Evolutionary conservation across 2,797 vertebrate species (phyloP), one percentile per base, ranked within the genome.

Genomic region (Varecia variegata): DNA sequence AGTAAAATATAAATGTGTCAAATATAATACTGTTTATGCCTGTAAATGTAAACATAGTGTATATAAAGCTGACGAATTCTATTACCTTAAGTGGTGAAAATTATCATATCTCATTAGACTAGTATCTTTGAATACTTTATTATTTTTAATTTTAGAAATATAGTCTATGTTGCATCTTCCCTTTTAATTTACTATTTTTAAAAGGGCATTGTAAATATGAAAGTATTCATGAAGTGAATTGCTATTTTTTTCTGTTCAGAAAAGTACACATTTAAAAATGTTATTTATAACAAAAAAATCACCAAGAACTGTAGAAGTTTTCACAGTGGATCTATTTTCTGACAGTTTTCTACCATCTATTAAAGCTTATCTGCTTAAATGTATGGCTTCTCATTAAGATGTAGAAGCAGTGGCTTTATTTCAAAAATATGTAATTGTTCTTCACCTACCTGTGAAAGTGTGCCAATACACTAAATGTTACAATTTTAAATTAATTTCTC

Each of bases 271-370:
- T 82, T 94, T 90, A 79, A 91, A 96, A 95, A 71, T 94, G 93
- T 98, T 98, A 97, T 98, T 98, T 98, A 98, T 98, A 97, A 97
- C 90, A 92, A 98, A 97, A 60, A 88, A 96, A 93, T 94, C 54
- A 25, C 76, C 77, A 73, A 67, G 20, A 85, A 96, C 56, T 70
- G 5, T 38, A 88, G 35, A 89, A 13, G 87, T 96, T 96, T 97
- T 88, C 80, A 94, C 70, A 47, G 0, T 25, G 95, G 85, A 88
- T 97, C 58, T 95, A 95, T 97, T 97, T 97, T 96, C 65, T 85
- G 47, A 76, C 85, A 45, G 9, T 97, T 79, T 95, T 95, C 43
- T 52, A 38, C 84, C 88, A 90, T 65, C 58, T 92, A 79, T 92
- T 86, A 96, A 88, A 94, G 47, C 14, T n/a, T 80, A 60, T 90